Percentiles rank a stretch among this genome's conserved stretches.
These are phyloP conservation scores for Hydrotaea cyrtoneurina DNA, from an alignment of 2,888 invertebrate genomes.

Conservation along the genomic window DNA sequence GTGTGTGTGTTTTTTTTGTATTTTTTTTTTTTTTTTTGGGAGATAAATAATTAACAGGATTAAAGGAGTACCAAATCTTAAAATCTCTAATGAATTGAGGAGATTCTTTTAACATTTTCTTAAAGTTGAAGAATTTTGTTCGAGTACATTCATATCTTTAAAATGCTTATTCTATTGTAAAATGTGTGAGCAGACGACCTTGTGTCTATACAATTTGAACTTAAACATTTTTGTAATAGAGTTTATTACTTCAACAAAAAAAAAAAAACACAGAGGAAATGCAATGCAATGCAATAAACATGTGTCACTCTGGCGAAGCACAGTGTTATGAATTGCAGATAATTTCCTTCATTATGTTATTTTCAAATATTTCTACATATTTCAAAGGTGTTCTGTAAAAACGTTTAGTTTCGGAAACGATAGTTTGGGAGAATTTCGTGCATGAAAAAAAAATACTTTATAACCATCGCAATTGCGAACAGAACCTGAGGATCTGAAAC, in stretches of 20 bases:
- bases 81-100: not conserved
- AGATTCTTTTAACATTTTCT: not conserved
- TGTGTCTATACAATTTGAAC: constrained; percentile 60
- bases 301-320: not conserved
- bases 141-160: not conserved
- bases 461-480: too few relatives aligned
- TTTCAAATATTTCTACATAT: too few relatives aligned
- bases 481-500: too few relatives aligned
- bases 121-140: not conserved
- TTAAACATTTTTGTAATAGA: constrained; percentile 23
- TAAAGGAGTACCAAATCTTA: not conserved
- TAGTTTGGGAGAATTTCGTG: too few relatives aligned
- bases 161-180: constrained; percentile 25
- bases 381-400: too few relatives aligned
- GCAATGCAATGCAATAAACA: not conserved
- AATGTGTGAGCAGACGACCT: constrained; percentile 62
- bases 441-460: too few relatives aligned
- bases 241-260: constrained; percentile 7
- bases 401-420: too few relatives aligned
- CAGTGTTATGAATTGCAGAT: constrained; percentile 1
- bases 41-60: constrained; percentile 26
- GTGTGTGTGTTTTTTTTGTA: constrained; percentile 6
- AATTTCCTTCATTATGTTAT: too few relatives aligned
- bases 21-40: too few relatives aligned
- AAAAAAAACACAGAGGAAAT: constrained; percentile 23